Percentiles rank a stretch among this genome's conserved stretches.
phyloP scores from a whole-genome alignment of 2,113 vertebrate genomes.

The Haemorhous mexicanus region DNA sequence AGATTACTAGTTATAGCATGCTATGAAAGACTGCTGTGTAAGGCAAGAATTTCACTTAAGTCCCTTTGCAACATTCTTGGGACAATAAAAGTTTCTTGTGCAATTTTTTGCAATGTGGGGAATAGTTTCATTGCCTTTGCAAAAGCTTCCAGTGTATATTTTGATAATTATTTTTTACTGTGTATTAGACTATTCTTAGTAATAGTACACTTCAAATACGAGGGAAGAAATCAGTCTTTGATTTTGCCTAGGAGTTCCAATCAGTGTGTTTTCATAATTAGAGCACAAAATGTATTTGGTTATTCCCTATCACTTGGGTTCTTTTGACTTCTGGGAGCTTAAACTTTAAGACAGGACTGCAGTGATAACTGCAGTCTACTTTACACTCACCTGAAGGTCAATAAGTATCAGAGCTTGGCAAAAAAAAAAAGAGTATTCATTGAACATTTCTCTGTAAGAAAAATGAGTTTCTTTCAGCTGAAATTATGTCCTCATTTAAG shows the following conservation, averaged over 20 bases:
- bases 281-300: background rate
- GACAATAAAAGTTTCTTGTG: background rate
- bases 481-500: background rate
- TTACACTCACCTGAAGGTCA: background rate
- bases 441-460: background rate
- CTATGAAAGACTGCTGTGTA: constrained; percentile 56
- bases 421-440: background rate
- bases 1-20: constrained; percentile 73
- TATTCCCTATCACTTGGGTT: background rate
- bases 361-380: background rate
- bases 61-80: constrained; percentile 35
- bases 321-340: background rate
- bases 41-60: constrained; percentile 59
- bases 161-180: background rate
- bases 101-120: background rate
- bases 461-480: background rate
- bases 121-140: background rate
- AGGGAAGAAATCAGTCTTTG: background rate
- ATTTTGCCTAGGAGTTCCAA: background rate
- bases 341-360: background rate
- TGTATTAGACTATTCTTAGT: background rate
- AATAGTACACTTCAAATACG: background rate
- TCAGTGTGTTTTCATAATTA: background rate
- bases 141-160: background rate
- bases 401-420: background rate